phyloP scores from a whole-genome alignment of 2,113 vertebrate species.

The Proteles cristata region DNA sequence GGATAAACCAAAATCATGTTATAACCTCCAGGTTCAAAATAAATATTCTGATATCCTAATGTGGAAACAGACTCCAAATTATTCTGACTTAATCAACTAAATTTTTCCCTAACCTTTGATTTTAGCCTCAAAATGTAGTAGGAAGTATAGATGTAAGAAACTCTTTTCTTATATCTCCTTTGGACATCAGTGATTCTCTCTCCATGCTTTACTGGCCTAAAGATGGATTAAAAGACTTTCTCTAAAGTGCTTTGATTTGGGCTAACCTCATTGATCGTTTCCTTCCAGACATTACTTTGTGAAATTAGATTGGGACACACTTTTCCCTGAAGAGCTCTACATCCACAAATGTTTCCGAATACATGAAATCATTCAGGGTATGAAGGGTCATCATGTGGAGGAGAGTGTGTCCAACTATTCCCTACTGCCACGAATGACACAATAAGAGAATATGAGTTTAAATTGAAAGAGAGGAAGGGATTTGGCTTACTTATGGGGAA shows the following conservation, averaged over 20 bases:
- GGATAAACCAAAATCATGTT: neutral
- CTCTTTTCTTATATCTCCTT: neutral
- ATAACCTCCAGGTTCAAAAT: conserved; percentile 37
- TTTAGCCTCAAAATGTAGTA: neutral
- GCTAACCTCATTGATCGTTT: conserved; percentile 63
- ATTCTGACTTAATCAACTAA: neutral
- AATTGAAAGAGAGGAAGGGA: conserved; percentile 62
- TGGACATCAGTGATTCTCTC: neutral
- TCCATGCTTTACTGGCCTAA: neutral
- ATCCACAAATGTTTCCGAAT: conserved; percentile 65
- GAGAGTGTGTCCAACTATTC: neutral
- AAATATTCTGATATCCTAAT: neutral
- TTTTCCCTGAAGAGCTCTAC: conserved; percentile 70
- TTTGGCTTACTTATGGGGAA: conserved; percentile 34
- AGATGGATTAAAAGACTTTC: conserved; percentile 33
- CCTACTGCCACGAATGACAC: neutral
- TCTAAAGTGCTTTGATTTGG: conserved; percentile 61
- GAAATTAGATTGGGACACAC: conserved; percentile 72
- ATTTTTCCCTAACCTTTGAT: neutral
- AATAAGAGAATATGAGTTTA: conserved; percentile 7
- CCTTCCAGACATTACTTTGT: conserved; percentile 60
- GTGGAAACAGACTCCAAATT: neutral
- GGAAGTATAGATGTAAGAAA: neutral
- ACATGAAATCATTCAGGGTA: conserved; percentile 54
- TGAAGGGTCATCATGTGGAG: conserved; percentile 59